A percentile compares a stretch with the other conserved stretches of the same genome.
Evolutionary conservation across 1,140 invertebrate genomes (phyloP).

Genomic region (Muscidifurax raptorellus): DNA sequence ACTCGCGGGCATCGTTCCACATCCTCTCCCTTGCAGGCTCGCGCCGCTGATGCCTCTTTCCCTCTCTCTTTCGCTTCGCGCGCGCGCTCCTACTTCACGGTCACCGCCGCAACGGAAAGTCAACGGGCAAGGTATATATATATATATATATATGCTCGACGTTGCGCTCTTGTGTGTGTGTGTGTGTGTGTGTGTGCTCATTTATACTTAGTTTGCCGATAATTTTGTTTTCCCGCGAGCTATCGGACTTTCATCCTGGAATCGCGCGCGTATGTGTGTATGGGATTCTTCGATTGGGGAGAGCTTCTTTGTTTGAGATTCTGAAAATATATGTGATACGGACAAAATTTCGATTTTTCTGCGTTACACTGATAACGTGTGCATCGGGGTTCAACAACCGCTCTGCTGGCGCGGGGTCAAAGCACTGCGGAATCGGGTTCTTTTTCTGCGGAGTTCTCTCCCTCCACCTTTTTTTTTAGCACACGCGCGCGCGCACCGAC

Average conservation of each 20-base stretch:
- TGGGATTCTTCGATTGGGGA: no score
- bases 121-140: conserved; percentile 66
- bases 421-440: no score
- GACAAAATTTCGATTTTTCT: neutral
- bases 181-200: no score
- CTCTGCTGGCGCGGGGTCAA: conserved; percentile 65
- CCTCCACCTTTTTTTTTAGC: neutral
- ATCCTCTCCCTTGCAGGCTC: conserved; percentile 55
- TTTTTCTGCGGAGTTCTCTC: no score
- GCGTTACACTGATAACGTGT: no score
- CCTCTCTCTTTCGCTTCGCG: conserved; percentile 51
- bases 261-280: no score
- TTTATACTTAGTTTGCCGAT: no score
- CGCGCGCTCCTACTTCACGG: conserved; percentile 54
- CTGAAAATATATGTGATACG: no score
- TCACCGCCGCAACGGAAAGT: conserved; percentile 65
- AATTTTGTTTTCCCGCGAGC: no score
- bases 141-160: no score
- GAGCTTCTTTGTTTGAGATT: no score
- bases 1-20: conserved; percentile 74
- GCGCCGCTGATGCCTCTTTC: conserved; percentile 31
- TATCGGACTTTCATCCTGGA: no score
- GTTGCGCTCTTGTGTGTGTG: neutral
- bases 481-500: neutral
- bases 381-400: neutral